Percentiles rank a stretch among this genome's conserved stretches.
These are phyloP conservation scores for Buphagus erythrorhynchus DNA, from an alignment of 2,797 vertebrate genomes.

Conservation along the genomic window DNA sequence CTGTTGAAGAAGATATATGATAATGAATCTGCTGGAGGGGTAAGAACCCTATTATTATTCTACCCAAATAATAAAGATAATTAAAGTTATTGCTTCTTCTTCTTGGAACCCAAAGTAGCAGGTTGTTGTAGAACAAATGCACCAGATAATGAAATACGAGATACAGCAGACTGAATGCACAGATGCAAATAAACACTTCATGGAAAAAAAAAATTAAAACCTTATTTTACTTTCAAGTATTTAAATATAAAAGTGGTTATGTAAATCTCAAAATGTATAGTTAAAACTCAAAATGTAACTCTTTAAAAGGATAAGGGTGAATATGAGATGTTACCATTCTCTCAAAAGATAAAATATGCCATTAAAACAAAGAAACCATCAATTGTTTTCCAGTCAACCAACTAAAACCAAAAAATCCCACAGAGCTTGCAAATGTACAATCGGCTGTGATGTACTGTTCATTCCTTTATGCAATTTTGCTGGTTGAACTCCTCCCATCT, in stretches of 20 bases:
- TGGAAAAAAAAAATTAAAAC: not conserved
- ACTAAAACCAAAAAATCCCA: not conserved
- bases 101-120: not conserved
- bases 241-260: not conserved
- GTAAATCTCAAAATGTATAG: not conserved
- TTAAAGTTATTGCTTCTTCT: not conserved
- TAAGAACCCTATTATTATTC: not conserved
- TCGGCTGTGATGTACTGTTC: not conserved
- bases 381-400: not conserved
- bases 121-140: not conserved
- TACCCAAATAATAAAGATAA: not conserved
- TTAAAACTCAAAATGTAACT: not conserved
- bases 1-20: conserved; percentile 11
- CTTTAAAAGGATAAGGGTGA: not conserved
- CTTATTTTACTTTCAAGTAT: not conserved
- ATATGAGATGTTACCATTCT: not conserved
- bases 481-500: not conserved
- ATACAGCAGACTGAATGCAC: not conserved
- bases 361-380: not conserved
- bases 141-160: not conserved
- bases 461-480: not conserved
- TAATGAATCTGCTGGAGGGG: not conserved
- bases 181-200: not conserved
- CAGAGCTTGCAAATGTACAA: not conserved
- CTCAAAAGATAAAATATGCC: not conserved